A percentile compares a stretch with the other conserved stretches of the same genome.
These are phyloP conservation scores for Galaxea fascicularis DNA, from an alignment of 92 coral and sea anemone species.

Conservation along the genomic window DNA sequence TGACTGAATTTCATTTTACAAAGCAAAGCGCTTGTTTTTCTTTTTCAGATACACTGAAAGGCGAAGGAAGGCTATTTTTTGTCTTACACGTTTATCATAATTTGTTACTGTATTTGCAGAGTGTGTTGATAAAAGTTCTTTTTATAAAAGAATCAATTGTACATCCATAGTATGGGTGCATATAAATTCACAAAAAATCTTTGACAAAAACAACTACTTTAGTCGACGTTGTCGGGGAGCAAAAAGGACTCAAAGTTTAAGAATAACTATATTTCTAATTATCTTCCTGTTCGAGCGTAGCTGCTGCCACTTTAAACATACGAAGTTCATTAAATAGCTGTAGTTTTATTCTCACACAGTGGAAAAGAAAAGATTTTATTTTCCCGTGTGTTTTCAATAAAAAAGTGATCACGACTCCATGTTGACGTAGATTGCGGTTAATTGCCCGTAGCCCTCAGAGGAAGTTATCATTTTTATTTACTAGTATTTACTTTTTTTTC, in stretches of 20 bases:
- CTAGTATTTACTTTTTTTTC: no score
- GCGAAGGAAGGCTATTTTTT: neutral
- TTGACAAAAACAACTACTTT: neutral
- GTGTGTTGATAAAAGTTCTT: constrained; percentile 31
- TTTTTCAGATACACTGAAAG: neutral
- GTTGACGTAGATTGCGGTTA: neutral
- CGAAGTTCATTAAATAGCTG: neutral
- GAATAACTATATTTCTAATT: no score
- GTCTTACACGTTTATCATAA: neutral
- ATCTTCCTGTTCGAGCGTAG: no score
- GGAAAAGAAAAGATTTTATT: neutral
- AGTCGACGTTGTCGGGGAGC: neutral
- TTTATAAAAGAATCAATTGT: constrained; percentile 43
- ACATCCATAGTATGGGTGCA: constrained; percentile 15
- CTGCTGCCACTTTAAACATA: neutral
- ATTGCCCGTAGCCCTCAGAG: no score
- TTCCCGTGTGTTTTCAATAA: neutral
- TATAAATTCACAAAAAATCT: no score
- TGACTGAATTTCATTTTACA: no score
- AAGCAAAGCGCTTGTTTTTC: no score
- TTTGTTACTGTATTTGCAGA: constrained; percentile 11
- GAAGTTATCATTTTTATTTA: no score
- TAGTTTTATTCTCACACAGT: neutral
- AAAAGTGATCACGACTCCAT: neutral
- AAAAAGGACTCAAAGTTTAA: no score